Base-by-base conservation (phyloP, 1,140 invertebrate species). In the Drosophila mojavensis region DNA sequence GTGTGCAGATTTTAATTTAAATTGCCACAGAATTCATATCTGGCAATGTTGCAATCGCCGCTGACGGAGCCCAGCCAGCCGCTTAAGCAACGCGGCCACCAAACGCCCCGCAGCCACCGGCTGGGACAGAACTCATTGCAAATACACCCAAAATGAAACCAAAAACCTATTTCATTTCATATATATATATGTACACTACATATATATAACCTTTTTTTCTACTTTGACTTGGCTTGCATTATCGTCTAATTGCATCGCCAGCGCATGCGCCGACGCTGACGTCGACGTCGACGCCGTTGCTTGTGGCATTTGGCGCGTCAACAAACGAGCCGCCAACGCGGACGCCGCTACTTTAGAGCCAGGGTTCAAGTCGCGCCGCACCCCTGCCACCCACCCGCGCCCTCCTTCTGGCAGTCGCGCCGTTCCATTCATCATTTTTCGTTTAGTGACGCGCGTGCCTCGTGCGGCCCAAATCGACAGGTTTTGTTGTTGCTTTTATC, bases 391-490 rank as follows among this genome's bases (percentile, higher is more conserved):
- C 53, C 33, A 17, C 11, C 53, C 28, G 13, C 48, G 13, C 48
- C 53, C 13, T 30, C 39, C 11, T 55, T 6, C 28, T 74, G 11
- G 10, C 36, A 10, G 36, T 39, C 79, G 65, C 80, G 75, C 65
- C 58, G 65, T 74, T 88, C 76, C 83, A 86, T 86, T 86, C 84
- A 86, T 86, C 84, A 86, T 88, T 86, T 86, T 80, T 74, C 76
- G 73, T 83, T 86, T 86, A 86, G 83, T 86, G 83, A 86, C 83
- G 83, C 83, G 79, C 83, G 83, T 86, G 83, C 83, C 82, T 88
- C 83, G 82, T 86, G 82, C 80, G 79, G 63, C 73, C 83, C 77
- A 77, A 84, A 84, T 83, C 77, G 65, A 24, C 39, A 5, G 20
- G 9, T 58, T 47, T 60, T 17, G 33, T 13, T 51, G 51, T 53